Evolutionary conservation across 2,888 invertebrate species (phyloP).

Genomic region (Crossocerus cetratus): DNA sequence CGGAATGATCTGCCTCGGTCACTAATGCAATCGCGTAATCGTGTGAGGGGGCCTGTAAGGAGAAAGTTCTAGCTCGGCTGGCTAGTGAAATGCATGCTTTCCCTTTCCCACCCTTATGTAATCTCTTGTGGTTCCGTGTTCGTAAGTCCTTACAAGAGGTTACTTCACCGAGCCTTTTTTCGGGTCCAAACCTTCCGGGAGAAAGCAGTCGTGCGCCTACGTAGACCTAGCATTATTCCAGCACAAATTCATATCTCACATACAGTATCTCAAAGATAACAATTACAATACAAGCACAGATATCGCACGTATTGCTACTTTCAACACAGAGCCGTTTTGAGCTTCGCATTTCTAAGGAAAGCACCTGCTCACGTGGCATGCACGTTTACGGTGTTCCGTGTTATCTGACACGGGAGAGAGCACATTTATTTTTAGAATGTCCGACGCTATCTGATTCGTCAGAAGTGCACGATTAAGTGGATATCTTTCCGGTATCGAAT

Average conservation of each 20-base stretch:
- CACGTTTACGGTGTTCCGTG: background rate
- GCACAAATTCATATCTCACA: too few species aligned
- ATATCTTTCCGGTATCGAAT: conserved; percentile 7
- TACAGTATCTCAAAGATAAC: too few species aligned
- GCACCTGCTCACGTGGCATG: conserved; percentile 25
- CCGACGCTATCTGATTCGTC: background rate
- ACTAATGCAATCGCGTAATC: background rate
- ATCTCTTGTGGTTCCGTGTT: conserved; percentile 20
- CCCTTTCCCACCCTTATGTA: conserved; percentile 37
- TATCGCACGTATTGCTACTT: too few species aligned
- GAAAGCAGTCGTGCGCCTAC: conserved; percentile 36
- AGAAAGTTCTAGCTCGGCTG: conserved; percentile 5
- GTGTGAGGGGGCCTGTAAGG: too few species aligned
- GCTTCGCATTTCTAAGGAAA: background rate
- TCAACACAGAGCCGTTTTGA: background rate
- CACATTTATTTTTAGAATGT: conserved; percentile 19
- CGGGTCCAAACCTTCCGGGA: conserved; percentile 39
- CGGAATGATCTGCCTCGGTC: background rate
- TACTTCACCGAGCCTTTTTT: conserved; percentile 34
- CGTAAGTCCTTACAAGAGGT: conserved; percentile 23
- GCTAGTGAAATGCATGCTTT: conserved; percentile 38
- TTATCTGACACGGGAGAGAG: conserved; percentile 14
- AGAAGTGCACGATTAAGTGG: background rate
- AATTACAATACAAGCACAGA: too few species aligned
- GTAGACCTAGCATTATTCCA: background rate